phyloP scores from a whole-genome alignment of 2,888 invertebrate species.

The Dyspetes luteomarginatus region DNA sequence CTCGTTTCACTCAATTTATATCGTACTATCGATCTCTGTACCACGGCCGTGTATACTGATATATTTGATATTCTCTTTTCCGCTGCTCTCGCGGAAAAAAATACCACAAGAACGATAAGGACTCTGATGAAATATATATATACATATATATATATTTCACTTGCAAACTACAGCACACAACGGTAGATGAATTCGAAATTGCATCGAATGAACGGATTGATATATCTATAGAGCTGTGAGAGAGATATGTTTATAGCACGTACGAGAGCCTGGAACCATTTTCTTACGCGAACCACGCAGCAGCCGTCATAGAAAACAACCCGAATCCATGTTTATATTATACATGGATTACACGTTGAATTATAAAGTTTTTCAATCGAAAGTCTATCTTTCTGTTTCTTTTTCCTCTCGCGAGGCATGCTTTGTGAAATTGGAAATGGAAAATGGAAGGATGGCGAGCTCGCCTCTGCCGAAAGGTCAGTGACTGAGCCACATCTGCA shows the following conservation, averaged over 20 bases:
- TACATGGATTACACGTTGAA: conserved; percentile 45
- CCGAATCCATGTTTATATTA: conserved; percentile 55
- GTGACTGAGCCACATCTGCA: conserved; percentile 39
- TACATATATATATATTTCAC: background rate
- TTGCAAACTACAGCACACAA: conserved; percentile 24
- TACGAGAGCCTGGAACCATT: conserved; percentile 48
- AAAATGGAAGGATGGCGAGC: conserved; percentile 43
- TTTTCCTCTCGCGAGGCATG: conserved; percentile 34
- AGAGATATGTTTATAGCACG: conserved; percentile 4
- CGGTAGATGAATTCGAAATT: conserved; percentile 55
- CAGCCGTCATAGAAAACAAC: conserved; percentile 4
- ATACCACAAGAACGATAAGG: conserved; percentile 40
- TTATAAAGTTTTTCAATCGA: conserved; percentile 66
- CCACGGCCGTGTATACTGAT: background rate
- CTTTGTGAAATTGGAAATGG: conserved; percentile 57
- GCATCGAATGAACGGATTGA: conserved; percentile 6
- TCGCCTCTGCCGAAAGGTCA: conserved; percentile 29
- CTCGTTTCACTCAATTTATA: conserved; percentile 31
- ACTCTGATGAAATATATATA: conserved; percentile 56
- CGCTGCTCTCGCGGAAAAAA: conserved; percentile 1
- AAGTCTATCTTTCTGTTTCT: conserved; percentile 44
- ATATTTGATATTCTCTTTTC: background rate
- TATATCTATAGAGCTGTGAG: background rate
- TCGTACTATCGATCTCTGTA: conserved; percentile 15
- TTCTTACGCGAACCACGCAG: conserved; percentile 30